These are phyloP conservation scores for Globia sparganii DNA, from an alignment of 2,888 invertebrate species.

Conservation along the genomic window DNA sequence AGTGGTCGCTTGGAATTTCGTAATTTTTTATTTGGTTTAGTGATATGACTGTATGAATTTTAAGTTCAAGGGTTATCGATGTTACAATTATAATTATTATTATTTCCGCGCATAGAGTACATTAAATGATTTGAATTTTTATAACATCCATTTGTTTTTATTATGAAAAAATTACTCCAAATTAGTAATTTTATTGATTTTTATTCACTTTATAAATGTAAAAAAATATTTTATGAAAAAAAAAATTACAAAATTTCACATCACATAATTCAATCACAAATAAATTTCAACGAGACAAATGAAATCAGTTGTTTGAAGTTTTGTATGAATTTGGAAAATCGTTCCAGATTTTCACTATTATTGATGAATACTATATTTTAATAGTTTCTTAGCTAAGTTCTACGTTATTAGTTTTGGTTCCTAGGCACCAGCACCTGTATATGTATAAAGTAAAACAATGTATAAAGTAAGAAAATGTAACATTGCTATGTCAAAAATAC, in stretches of 20 bases:
- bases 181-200: background rate
- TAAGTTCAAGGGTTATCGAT: background rate
- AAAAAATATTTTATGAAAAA: background rate
- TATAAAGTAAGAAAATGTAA: background rate
- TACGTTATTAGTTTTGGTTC: background rate
- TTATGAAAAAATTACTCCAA: background rate
- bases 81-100: background rate
- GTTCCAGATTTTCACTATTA: background rate
- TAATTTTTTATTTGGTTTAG: background rate
- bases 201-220: background rate
- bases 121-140: background rate
- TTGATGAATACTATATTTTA: background rate
- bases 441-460: background rate
- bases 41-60: background rate
- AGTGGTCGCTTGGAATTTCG: background rate
- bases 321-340: background rate
- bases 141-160: background rate
- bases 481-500: conserved; percentile 67
- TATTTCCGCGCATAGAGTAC: background rate
- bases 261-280: background rate
- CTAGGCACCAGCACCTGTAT: background rate
- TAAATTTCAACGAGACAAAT: background rate
- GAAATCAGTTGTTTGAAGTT: background rate
- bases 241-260: background rate
- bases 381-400: background rate